Evolutionary conservation across 2,888 invertebrate genomes (phyloP), one percentile per base, ranked within the genome.

Genomic region (Bellardia pandia): DNA sequence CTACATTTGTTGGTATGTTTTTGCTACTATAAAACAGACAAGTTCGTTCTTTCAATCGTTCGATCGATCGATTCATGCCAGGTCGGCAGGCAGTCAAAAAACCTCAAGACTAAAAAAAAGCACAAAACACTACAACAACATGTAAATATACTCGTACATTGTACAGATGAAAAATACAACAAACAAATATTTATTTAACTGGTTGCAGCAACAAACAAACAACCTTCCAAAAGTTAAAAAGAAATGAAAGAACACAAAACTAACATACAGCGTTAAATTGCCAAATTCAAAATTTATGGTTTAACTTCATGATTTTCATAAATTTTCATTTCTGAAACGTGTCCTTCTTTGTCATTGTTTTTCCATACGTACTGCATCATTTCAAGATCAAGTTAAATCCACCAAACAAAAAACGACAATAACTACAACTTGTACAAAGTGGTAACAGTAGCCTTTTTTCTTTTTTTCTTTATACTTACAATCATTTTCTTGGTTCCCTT

Each of bases 271-370:
- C 89, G 88, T 89, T 89, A 90, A 90, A 90, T 91, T 89, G 90
- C 90, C 89, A 90, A 91, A 90, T 91, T 89, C 89, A 72, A 90
- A 91, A 91, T 91, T 91, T 91, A 91, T 91, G 90, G 91, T 90
- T 90, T 90, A 90, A 89, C 87, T 90, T 90, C 89, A 91, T 91
- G 91, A 90, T 91, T 91, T 91, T 91, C 91, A 91, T 91, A 91
- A 91, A 91, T 91, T 91, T 90, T 90, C 91, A 91, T 90, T 90
- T 90, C 90, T 88, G 89, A 90, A 90, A 90, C 90, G 91, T 91
- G 90, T 89, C 89, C 89, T 89, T 88, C 89, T 89, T 88, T 88
- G 86, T 88, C 89, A 89, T 89, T 88, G 89, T 87, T 88, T 69
- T 76, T 60, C 72, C 69, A 45, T 75, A 86, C 81, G 23, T 79